Evolutionary conservation across 2,888 invertebrate species (phyloP), one percentile per base, ranked within the genome.

Genomic region (Quadroppia sp.): DNA sequence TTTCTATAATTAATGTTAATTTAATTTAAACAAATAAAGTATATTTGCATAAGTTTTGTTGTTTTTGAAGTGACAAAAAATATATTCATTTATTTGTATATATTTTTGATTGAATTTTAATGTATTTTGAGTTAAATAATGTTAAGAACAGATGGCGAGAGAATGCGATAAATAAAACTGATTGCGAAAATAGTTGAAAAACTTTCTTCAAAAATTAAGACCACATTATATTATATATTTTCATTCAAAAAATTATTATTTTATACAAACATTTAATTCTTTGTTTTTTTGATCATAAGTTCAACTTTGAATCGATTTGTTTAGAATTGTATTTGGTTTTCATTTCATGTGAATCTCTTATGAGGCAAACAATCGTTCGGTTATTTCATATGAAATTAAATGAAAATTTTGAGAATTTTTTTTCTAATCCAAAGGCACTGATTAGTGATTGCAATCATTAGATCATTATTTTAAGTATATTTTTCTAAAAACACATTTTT

Each of bases 371-470:
- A 15, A 30, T 36, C 36, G 36, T 7, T 36, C 36, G 9, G 36
- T 36, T 36, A 7, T 7, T 36, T 56, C 3, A 23, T 2, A 56
- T 4, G 23, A 45, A 45, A n/a, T 45, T 45, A 9, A 9, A 20
- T 50, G 6, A 30, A 59, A 28, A 2, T 32, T 13, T 30, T 59
- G 59, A 59, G 59, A 59, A 59, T 64, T 50, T 61, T 50, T 15
- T 3, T n/a, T 20, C n/a, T n/a, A n/a, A n/a, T 64, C 13, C 7
- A n/a, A 64, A 76, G 76, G 76, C 76, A 76, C 76, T 40, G 71
- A 64, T 64, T 64, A 64, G 40, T 32, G 64, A 64, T 64, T 64
- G 64, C 64, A 64, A 36, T 64, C 36, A 64, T 64, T 64, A 64
- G 64, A 25, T 71, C 72, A 75, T 50, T 53, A 56, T 64, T 45